A percentile compares a stretch with the other conserved stretches of the same genome.
phyloP scores from a whole-genome alignment of 2,797 vertebrate species.

The Pseudomugil tenellus region DNA sequence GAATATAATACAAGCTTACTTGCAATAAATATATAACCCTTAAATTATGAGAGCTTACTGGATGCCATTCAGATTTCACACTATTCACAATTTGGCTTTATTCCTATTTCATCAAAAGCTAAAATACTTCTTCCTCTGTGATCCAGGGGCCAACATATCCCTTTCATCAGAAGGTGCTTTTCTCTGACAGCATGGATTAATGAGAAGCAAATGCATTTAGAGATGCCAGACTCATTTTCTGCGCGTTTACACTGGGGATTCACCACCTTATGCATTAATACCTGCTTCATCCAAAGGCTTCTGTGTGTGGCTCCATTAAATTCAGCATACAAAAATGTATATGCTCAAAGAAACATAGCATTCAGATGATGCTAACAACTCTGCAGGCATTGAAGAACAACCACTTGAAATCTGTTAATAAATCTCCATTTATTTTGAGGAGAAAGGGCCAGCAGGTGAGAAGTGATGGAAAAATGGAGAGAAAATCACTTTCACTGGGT shows the following conservation, averaged over 20 bases:
- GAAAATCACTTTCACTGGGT: constrained; percentile 22
- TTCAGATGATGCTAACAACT: constrained; percentile 18
- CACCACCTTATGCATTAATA: constrained; percentile 55
- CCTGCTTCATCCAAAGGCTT: constrained; percentile 51
- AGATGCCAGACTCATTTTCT: constrained; percentile 59
- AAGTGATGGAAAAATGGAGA: constrained; percentile 4
- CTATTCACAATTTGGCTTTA: constrained; percentile 63
- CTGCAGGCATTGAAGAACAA: constrained; percentile 12
- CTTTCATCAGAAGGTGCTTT: constrained; percentile 73
- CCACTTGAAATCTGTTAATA: constrained; percentile 9
- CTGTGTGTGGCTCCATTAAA: constrained; percentile 38
- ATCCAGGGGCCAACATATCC: constrained; percentile 64
- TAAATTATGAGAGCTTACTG: constrained; percentile 58
- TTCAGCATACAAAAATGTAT: constrained; percentile 30
- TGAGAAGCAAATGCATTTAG: constrained; percentile 63
- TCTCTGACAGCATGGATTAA: constrained; percentile 76
- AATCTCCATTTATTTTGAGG: constrained; percentile 16
- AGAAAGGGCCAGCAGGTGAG: constrained; percentile 4
- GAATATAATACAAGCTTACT: constrained; percentile 47
- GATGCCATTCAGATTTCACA: constrained; percentile 47
- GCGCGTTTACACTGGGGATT: constrained; percentile 48
- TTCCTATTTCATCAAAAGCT: constrained; percentile 68
- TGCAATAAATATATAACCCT: constrained; percentile 49
- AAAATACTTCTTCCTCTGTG: constrained; percentile 8
- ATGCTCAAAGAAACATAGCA: constrained; percentile 23